These are phyloP conservation scores for Acronicta aceris DNA, from an alignment of 2,888 invertebrate genomes.

Conservation along the genomic window DNA sequence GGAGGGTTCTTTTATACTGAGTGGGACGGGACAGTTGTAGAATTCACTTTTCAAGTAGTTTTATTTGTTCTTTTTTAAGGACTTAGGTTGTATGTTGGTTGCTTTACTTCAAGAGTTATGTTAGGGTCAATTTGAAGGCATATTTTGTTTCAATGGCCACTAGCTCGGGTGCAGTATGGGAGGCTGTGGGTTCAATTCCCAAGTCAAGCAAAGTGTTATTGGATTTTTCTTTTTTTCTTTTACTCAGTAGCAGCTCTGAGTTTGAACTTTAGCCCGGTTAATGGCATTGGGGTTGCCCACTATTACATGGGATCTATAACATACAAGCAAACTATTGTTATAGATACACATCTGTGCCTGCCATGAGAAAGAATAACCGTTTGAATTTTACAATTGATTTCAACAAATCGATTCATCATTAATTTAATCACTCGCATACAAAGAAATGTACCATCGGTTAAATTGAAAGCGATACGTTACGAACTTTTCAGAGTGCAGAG, in stretches of 20 bases:
- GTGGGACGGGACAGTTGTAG: slow-evolving; percentile 11
- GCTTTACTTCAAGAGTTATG: background rate
- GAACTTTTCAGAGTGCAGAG: slow-evolving; percentile 51
- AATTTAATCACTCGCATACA: slow-evolving; percentile 33
- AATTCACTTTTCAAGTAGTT: slow-evolving; percentile 21
- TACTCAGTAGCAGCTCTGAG: too few species aligned
- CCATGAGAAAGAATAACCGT: too few species aligned
- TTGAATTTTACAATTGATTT: too few species aligned
- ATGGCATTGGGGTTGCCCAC: too few species aligned
- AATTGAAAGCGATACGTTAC: slow-evolving; percentile 59
- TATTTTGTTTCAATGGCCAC: background rate
- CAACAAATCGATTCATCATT: slow-evolving; percentile 13
- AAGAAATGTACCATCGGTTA: slow-evolving; percentile 42
- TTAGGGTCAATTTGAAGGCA: background rate
- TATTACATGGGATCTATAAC: too few species aligned
- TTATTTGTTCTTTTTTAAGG: slow-evolving; percentile 20
- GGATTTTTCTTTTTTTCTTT: too few species aligned
- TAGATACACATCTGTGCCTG: too few species aligned
- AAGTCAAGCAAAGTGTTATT: too few species aligned
- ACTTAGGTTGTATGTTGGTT: slow-evolving; percentile 4
- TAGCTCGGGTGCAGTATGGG: too few species aligned
- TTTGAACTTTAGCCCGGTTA: too few species aligned
- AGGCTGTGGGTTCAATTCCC: too few species aligned
- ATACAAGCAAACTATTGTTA: too few species aligned
- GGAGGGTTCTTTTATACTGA: slow-evolving; percentile 24